Base-by-base conservation (phyloP, 30 jellyfish, hydroid and myxozoan genomes). In the Morbakka virulenta region DNA sequence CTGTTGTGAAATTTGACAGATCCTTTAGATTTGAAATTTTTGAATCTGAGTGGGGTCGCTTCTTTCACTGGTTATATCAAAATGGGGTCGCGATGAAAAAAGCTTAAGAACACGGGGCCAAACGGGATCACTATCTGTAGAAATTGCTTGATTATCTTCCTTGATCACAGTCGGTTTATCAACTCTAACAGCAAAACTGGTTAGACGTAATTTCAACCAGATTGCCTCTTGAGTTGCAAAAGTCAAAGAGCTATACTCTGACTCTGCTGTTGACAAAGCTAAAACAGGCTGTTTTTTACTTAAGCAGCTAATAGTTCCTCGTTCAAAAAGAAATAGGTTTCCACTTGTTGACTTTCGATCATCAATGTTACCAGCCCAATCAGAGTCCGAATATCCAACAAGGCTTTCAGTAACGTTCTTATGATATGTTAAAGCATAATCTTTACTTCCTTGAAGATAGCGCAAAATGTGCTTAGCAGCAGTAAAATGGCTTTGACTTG, bases 391-490 rank as follows among this genome's bases (percentile, higher is more conserved):
- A 77, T 25, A 69, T 32, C 78, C 91, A 26, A 50, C 32, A 23
- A 67, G 61, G 0, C 30, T 23, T 11, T 28, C n/a, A n/a, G n/a
- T n/a, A 47, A 33, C 33, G 57, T 17, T 26, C 32, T 24, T 69
- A 21, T 12, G 52, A 26, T 31, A 28, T 50, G 57, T 26, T 27
- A 67, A 21, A 80, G n/a, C 53, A 21, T 22, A 67, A 23, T 13
- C 41, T 47, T 13, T 21, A 4, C 86, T 80, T 50, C 91, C 81
- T 32, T 67, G 36, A 64, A 80, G 29, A 53, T 80, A 80, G 30
- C 77, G 31, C 14, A 80, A 26, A 6, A 70, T 86, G 36, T 64
- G 87, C 78, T 80, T 80, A n/a, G 52, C 79, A 17, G 78, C 78
- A 28, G 25, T 47, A 77, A 64, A 80, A 61, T 80, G 86, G 2